phyloP scores from a whole-genome alignment of 2,113 vertebrate species.

The Montifringilla adamsi region DNA sequence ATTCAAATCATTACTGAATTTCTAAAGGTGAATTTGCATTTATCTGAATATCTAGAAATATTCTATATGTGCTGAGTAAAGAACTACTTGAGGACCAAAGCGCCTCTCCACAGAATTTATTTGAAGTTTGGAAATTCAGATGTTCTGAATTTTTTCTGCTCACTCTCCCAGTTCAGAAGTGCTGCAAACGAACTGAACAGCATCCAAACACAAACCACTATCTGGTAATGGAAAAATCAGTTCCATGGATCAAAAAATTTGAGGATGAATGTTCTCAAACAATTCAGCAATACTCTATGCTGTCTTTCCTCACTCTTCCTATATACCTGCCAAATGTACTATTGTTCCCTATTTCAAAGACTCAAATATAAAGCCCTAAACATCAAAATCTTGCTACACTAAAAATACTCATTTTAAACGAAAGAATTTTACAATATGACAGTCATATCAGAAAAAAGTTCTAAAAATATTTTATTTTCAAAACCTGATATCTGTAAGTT shows the following conservation, averaged over 20 bases:
- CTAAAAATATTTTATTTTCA: neutral
- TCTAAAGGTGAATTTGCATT: neutral
- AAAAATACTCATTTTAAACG: conserved; percentile 11
- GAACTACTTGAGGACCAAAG: neutral
- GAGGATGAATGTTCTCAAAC: neutral
- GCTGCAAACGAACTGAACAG: neutral
- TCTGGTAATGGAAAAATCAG: neutral
- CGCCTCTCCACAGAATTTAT: rapidly evolving
- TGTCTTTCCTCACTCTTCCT: neutral
- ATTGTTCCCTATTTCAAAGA: neutral
- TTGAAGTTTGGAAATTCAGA: neutral
- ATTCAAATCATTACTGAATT: neutral
- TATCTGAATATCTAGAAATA: neutral
- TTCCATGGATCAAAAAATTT: neutral
- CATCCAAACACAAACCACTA: neutral
- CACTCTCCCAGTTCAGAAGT: neutral
- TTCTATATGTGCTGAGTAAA: neutral
- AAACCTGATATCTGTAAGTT: neutral
- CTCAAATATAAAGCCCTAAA: neutral
- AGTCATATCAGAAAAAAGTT: neutral
- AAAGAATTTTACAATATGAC: neutral
- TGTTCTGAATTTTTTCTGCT: neutral
- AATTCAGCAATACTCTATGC: neutral
- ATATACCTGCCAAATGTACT: neutral
- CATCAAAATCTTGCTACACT: neutral